Conservation (phyloP, 1,140 invertebrate genomes). For the Ridgeia piscesae region DNA sequence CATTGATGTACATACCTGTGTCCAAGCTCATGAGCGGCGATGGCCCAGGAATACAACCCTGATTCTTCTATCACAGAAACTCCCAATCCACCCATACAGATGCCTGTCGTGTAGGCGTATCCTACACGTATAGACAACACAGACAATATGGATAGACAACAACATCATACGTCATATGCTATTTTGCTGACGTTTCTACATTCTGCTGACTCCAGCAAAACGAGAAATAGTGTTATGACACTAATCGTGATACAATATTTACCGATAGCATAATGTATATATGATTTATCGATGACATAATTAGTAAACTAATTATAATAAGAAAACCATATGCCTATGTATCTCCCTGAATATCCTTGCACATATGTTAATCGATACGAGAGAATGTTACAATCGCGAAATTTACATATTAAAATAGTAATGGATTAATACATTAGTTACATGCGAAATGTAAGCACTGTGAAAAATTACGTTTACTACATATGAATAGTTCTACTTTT, state of each 20-base stretch:
- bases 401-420: not conserved
- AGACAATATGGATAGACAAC: not conserved
- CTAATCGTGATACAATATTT: not conserved
- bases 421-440: no score
- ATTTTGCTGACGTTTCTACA: not conserved
- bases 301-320: no score
- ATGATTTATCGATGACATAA: not conserved
- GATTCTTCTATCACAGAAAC: not conserved
- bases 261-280: not conserved
- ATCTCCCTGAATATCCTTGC: no score
- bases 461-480: no score
- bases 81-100: not conserved
- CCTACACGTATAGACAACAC: not conserved
- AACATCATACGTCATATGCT: not conserved
- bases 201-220: not conserved
- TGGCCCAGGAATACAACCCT: not conserved
- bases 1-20: not conserved
- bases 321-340: no score
- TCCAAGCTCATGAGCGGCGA: not conserved
- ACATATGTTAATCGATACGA: no score
- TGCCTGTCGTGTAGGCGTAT: not conserved
- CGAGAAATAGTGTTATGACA: not conserved
- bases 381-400: not conserved
- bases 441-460: no score
- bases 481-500: no score